A percentile compares a stretch with the other conserved stretches of the same genome.
Conservation (phyloP, 1,140 invertebrate genomes). For the Dermatophagoides farinae region DNA sequence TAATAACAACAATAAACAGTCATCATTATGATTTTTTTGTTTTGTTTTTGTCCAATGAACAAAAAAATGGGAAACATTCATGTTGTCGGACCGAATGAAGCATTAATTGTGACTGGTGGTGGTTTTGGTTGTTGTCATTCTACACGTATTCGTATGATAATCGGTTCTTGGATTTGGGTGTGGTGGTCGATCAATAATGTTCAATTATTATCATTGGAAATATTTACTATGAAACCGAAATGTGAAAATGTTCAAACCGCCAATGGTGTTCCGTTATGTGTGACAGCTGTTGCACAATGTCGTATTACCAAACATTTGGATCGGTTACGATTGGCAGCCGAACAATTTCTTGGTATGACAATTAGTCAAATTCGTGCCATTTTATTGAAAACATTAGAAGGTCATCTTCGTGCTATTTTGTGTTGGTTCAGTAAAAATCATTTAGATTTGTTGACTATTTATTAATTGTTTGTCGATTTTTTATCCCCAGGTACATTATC, state of each 20-base stretch:
- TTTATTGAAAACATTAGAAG: conserved; percentile 46
- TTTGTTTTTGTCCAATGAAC: background rate
- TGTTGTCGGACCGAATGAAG: conserved; percentile 77
- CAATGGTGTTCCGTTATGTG: conserved; percentile 79
- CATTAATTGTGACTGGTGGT: conserved; percentile 77
- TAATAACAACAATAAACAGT: too few relatives aligned
- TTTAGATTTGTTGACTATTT: background rate
- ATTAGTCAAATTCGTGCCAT: conserved; percentile 77
- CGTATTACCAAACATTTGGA: conserved; percentile 82
- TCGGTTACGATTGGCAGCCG: conserved; percentile 78
- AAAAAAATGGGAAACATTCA: conserved; percentile 73
- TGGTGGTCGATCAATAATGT: conserved; percentile 95
- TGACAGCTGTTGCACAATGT: conserved; percentile 88
- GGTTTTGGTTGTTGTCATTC: conserved; percentile 35
- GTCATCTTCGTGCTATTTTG: conserved; percentile 84
- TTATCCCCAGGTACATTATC: conserved; percentile 55
- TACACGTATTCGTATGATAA: conserved; percentile 37
- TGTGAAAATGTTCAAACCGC: conserved; percentile 90
- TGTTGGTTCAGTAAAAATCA: conserved; percentile 28
- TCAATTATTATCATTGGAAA: conserved; percentile 39
- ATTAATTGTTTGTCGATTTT: background rate
- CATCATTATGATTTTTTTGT: too few relatives aligned
- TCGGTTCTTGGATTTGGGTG: conserved; percentile 93
- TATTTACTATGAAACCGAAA: conserved; percentile 87
- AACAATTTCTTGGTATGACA: conserved; percentile 86